Conservation (phyloP, 2,888 invertebrate species). For the Nomada lathburiana region DNA sequence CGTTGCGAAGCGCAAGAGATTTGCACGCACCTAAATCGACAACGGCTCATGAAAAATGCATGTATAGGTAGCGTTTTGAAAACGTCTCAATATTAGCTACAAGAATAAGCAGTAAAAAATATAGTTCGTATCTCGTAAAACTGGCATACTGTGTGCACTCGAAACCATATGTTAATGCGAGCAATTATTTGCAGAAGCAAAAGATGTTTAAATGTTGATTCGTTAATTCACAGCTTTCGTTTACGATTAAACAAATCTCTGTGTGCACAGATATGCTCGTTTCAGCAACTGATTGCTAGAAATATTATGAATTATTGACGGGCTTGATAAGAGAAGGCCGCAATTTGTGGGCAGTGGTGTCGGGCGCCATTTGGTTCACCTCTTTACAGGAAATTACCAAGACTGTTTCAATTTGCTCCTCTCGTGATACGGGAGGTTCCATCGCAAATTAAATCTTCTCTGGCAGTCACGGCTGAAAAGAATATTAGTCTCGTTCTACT, state of each 20-base stretch:
- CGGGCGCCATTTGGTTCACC: slow-evolving; percentile 57
- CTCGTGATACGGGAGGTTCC: slow-evolving; percentile 34
- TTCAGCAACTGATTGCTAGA: not conserved
- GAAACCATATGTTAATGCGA: not conserved
- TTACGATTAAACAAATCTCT: too few relatives aligned
- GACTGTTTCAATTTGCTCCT: slow-evolving; percentile 56
- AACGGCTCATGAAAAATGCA: not conserved
- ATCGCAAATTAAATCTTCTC: slow-evolving; percentile 48
- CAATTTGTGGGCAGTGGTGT: slow-evolving; percentile 44
- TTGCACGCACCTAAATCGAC: not conserved
- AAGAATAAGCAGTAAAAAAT: too few relatives aligned
- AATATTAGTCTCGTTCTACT: slow-evolving; percentile 25
- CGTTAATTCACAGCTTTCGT: too few relatives aligned
- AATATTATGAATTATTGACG: slow-evolving; percentile 17
- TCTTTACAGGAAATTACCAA: slow-evolving; percentile 59
- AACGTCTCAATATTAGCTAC: not conserved
- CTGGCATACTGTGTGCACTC: not conserved
- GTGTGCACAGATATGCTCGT: too few relatives aligned
- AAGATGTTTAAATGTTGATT: too few relatives aligned
- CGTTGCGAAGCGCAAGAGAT: too few relatives aligned
- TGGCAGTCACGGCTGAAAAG: slow-evolving; percentile 5
- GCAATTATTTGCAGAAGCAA: not conserved
- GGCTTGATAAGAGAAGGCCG: slow-evolving; percentile 30
- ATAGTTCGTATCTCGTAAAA: too few relatives aligned
- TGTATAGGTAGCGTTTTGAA: not conserved